Percentiles rank a stretch among this genome's conserved stretches.
Conservation (phyloP, 2,888 invertebrate species). For the Andrena chrysosceles region DNA sequence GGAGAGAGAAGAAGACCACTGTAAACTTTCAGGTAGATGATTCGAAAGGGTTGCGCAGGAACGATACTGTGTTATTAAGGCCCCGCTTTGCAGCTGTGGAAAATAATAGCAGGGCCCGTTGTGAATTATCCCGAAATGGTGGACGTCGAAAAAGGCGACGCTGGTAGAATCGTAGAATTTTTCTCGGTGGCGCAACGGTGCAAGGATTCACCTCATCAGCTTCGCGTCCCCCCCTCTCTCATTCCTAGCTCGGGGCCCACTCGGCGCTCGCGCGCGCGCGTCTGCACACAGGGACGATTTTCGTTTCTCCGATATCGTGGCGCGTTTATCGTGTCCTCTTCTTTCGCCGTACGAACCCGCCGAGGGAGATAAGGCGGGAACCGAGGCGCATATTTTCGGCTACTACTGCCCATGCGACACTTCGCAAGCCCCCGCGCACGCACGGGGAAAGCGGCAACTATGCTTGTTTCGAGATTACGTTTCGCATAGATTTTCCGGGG, state of each 20-base stretch:
- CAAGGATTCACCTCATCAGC: conserved; percentile 78
- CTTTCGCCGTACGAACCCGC: conserved; percentile 45
- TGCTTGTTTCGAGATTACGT: too few relatives aligned
- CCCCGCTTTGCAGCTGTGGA: too few relatives aligned
- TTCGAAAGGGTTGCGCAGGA: too few relatives aligned
- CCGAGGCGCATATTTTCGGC: conserved; percentile 61
- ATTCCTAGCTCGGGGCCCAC: conserved; percentile 28
- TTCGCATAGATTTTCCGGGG: too few relatives aligned
- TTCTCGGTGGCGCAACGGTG: conserved; percentile 72
- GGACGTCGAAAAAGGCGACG: background rate
- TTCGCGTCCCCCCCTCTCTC: conserved; percentile 61
- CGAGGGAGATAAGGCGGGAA: conserved; percentile 63
- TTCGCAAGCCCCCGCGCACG: conserved; percentile 30
- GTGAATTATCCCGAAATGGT: too few relatives aligned
- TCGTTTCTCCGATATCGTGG: conserved; percentile 43
- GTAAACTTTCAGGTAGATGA: too few relatives aligned
- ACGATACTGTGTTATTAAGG: too few relatives aligned
- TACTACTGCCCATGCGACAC: conserved; percentile 12
- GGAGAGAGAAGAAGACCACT: too few relatives aligned
- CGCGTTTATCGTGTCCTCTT: conserved; percentile 54
- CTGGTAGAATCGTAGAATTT: conserved; percentile 52
- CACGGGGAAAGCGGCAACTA: background rate
- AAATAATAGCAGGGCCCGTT: too few relatives aligned
- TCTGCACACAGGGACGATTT: conserved; percentile 34
- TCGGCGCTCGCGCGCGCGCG: background rate